A percentile compares a stretch with the other conserved stretches of the same genome.
These are phyloP conservation scores for Catonia carolina DNA, from an alignment of 2,888 invertebrate species.

Conservation along the genomic window DNA sequence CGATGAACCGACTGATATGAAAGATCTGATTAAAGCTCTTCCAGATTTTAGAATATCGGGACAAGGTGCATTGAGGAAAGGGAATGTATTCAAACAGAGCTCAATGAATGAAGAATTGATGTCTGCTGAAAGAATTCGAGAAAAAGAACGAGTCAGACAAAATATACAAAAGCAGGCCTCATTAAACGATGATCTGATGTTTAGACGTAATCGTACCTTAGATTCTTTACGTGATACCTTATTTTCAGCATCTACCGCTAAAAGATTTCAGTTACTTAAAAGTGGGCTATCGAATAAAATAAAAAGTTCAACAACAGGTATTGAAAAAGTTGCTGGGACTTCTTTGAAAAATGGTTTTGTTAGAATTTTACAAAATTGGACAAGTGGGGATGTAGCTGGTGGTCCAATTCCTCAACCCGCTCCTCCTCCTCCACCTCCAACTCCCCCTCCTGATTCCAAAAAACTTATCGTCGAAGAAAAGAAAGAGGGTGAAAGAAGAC, in stretches of 20 bases:
- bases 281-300: constrained; percentile 76
- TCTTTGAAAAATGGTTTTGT: constrained; percentile 69
- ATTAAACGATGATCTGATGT: constrained; percentile 78
- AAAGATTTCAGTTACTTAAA: constrained; percentile 68
- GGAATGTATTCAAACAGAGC: constrained; percentile 69
- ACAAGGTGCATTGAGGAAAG: constrained; percentile 39
- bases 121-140: constrained; percentile 75
- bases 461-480: constrained; percentile 42
- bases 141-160: constrained; percentile 72
- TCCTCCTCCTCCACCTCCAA: constrained; percentile 27
- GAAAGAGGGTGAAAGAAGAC: constrained; percentile 58
- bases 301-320: constrained; percentile 73
- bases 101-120: constrained; percentile 85
- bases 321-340: constrained; percentile 67
- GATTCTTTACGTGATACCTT: constrained; percentile 66
- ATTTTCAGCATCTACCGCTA: constrained; percentile 65
- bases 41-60: constrained; percentile 52
- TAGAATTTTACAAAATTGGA: constrained; percentile 78
- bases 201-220: constrained; percentile 51
- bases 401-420: constrained; percentile 28
- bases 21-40: constrained; percentile 55
- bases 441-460: constrained; percentile 22
- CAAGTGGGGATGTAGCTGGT: constrained; percentile 32
- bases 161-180: constrained; percentile 87
- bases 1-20: constrained; percentile 54